A percentile compares a stretch with the other conserved stretches of the same genome.
These are phyloP conservation scores for Julus scanicus DNA, from an alignment of 2,888 invertebrate genomes.

Conservation along the genomic window DNA sequence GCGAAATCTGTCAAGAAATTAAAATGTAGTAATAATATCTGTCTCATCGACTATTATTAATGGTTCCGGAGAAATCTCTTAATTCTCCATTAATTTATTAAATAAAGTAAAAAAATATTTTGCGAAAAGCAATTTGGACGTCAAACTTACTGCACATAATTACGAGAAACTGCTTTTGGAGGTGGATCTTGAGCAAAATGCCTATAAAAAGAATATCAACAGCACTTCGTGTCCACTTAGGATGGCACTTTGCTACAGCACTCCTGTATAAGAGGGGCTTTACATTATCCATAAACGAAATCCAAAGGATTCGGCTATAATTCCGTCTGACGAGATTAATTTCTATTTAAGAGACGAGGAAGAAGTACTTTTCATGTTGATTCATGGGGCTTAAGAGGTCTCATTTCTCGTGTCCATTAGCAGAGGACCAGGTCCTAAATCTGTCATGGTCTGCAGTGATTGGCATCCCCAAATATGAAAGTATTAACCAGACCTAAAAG, in stretches of 20 bases:
- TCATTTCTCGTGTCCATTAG: neutral
- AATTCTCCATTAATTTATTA: neutral
- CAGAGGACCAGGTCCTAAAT: neutral
- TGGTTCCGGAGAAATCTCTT: neutral
- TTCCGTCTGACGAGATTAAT: slow-evolving; percentile 40
- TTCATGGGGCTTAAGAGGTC: neutral
- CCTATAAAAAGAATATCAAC: neutral
- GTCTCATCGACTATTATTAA: neutral
- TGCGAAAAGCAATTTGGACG: neutral
- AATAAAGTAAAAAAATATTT: neutral
- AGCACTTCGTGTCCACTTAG: neutral
- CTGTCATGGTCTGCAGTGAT: neutral
- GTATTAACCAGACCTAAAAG: neutral
- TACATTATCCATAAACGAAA: slow-evolving; percentile 28
- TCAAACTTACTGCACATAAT: neutral
- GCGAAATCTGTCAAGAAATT: neutral
- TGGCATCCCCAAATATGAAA: neutral
- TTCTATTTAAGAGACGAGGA: slow-evolving; percentile 38
- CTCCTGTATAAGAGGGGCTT: slow-evolving; percentile 6
- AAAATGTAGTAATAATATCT: neutral
- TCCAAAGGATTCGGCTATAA: slow-evolving; percentile 12
- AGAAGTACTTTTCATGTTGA: slow-evolving; percentile 41
- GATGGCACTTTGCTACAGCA: neutral
- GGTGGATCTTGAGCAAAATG: neutral
- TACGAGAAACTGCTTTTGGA: neutral